Percentiles rank a stretch among this genome's conserved stretches.
Evolutionary conservation across 2,888 invertebrate genomes (phyloP).

Genomic region (Scaptomyza caliginosa): DNA sequence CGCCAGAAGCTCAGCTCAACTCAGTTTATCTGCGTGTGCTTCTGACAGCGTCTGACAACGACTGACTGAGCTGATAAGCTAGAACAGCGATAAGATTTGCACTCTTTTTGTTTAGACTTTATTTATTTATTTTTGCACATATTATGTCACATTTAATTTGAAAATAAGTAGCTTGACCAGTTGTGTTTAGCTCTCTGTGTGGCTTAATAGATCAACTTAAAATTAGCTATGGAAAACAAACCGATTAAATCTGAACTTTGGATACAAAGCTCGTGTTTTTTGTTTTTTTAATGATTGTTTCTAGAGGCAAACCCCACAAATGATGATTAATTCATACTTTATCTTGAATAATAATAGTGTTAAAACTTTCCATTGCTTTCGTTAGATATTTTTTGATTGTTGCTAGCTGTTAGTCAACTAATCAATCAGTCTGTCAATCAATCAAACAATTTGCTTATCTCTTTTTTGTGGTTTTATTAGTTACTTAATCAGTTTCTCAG

Average conservation of each 20-base stretch:
- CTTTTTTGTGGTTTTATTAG: not conserved
- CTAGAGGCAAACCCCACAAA: not conserved
- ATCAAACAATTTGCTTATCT: not conserved
- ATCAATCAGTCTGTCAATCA: not conserved
- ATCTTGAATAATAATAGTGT: not conserved
- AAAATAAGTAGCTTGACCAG: slow-evolving; percentile 5
- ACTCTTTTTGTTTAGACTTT: no score
- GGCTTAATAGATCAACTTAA: not conserved
- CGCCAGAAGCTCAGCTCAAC: slow-evolving; percentile 8
- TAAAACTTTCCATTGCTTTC: not conserved
- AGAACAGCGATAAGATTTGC: slow-evolving; percentile 30
- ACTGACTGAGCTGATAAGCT: slow-evolving; percentile 50
- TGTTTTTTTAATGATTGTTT: not conserved
- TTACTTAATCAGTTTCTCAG: not conserved
- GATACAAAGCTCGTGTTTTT: not conserved
- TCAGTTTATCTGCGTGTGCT: slow-evolving; percentile 7
- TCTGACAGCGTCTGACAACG: slow-evolving; percentile 40
- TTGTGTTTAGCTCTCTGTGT: not conserved
- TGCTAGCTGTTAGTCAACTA: not conserved
- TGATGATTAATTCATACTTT: not conserved
- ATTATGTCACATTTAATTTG: slow-evolving; percentile 2
- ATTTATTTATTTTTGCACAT: not conserved
- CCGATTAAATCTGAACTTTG: not conserved
- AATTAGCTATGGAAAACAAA: slow-evolving; percentile 1
- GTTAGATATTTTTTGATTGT: not conserved